phyloP scores from a whole-genome alignment of 2,797 vertebrate species.

The Sylvilagus floridanus region DNA sequence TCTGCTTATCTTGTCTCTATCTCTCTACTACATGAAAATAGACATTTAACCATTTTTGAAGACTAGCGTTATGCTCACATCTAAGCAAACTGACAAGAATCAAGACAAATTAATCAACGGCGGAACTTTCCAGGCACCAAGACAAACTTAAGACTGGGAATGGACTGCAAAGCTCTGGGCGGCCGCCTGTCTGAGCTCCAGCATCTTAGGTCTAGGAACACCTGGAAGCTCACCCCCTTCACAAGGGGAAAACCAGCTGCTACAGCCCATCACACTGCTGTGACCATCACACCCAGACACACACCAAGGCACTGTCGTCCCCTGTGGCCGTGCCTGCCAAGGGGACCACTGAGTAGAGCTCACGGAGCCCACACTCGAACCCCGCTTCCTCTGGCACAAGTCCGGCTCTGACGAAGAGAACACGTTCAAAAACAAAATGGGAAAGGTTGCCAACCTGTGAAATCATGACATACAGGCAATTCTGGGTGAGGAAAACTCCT shows the following conservation, averaged over 20 bases:
- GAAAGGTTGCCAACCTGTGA: neutral
- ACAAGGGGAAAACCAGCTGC: neutral
- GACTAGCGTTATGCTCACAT: neutral
- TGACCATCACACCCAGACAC: neutral
- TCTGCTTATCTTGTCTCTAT: no score
- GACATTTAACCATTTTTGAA: no score
- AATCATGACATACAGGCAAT: neutral
- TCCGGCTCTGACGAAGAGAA: neutral
- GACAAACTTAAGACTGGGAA: neutral
- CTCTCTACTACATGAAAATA: no score
- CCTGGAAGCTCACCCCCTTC: conserved; percentile 19
- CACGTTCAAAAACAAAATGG: neutral
- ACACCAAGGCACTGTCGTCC: neutral
- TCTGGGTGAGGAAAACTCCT: neutral
- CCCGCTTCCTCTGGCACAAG: neutral
- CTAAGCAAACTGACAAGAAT: neutral
- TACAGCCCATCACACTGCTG: neutral
- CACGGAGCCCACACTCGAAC: neutral
- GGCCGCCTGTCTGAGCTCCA: neutral
- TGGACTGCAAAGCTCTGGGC: neutral
- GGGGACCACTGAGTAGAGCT: neutral
- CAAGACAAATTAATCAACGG: neutral
- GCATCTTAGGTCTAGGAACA: neutral
- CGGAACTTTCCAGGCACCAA: neutral
- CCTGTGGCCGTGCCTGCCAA: neutral